phyloP scores from a whole-genome alignment of 2,797 vertebrate species.

The Gallinago stenura region DNA sequence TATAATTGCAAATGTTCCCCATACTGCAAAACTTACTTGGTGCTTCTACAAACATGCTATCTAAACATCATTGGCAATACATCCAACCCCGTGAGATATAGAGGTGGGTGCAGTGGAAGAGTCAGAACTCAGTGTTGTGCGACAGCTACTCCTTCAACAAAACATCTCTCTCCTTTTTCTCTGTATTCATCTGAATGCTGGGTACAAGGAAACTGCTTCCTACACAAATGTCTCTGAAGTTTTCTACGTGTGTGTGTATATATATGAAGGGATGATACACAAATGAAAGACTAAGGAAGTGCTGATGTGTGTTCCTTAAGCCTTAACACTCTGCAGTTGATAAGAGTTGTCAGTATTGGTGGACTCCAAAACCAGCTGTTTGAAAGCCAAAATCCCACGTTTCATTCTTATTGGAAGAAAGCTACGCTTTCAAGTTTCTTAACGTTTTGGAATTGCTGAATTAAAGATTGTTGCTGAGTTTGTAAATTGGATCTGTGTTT shows the following conservation, averaged over 20 bases:
- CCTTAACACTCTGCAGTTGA: no score
- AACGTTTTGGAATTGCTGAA: neutral
- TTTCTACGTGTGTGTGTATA: neutral
- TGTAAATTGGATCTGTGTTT: neutral
- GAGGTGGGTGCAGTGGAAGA: neutral
- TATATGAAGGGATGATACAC: accelerated
- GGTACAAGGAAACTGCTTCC: neutral
- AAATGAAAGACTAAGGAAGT: neutral
- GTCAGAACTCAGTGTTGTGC: neutral
- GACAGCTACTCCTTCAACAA: neutral
- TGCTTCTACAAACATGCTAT: neutral
- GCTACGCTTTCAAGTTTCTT: neutral
- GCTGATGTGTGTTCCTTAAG: neutral
- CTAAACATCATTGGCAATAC: neutral
- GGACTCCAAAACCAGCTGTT: neutral
- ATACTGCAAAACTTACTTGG: neutral
- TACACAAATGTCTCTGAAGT: neutral
- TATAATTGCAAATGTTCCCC: neutral
- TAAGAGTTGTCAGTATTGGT: neutral
- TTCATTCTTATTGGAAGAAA: neutral
- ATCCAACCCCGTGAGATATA: neutral
- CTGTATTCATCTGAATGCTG: neutral
- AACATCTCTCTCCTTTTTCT: neutral
- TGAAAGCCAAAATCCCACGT: neutral
- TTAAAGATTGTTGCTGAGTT: neutral